These are phyloP conservation scores for Acipenser transmontanus DNA, from an alignment of 2,797 vertebrate species.

Conservation along the genomic window DNA sequence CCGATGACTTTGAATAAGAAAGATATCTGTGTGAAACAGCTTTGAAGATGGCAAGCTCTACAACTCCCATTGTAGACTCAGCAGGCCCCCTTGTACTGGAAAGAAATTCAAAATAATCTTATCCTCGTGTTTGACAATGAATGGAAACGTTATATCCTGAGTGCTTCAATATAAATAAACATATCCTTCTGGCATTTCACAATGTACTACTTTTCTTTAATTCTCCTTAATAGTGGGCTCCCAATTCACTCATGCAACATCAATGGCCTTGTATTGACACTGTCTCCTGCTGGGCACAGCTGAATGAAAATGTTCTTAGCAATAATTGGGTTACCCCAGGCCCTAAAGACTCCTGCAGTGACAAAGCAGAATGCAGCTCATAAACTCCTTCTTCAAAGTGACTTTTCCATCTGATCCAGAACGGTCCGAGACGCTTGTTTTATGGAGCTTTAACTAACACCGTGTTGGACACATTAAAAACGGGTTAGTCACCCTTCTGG, in stretches of 20 bases:
- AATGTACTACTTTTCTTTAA: constrained; percentile 27
- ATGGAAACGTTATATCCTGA: constrained; percentile 45
- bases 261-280: constrained; percentile 34
- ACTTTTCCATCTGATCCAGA: constrained; percentile 46
- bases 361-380: constrained; percentile 63
- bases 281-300: constrained; percentile 29
- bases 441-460: constrained; percentile 66
- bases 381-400: constrained; percentile 57
- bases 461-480: constrained; percentile 74
- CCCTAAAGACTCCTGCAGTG: constrained; percentile 54
- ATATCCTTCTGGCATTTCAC: constrained; percentile 32
- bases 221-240: constrained; percentile 28
- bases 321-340: constrained; percentile 52
- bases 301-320: constrained; percentile 39
- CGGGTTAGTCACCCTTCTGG: constrained; percentile 66
- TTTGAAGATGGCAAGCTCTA: no score
- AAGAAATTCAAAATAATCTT: constrained; percentile 45
- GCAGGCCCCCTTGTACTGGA: constrained; percentile 33
- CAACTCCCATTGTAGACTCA: constrained; percentile 11
- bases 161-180: constrained; percentile 47
- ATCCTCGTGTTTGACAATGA: constrained; percentile 40
- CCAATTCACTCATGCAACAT: background rate
- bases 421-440: constrained; percentile 44
- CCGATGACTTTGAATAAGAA: no score
- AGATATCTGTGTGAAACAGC: no score